phyloP scores from a whole-genome alignment of 2,888 invertebrate genomes.

The Tipula lateralis region DNA sequence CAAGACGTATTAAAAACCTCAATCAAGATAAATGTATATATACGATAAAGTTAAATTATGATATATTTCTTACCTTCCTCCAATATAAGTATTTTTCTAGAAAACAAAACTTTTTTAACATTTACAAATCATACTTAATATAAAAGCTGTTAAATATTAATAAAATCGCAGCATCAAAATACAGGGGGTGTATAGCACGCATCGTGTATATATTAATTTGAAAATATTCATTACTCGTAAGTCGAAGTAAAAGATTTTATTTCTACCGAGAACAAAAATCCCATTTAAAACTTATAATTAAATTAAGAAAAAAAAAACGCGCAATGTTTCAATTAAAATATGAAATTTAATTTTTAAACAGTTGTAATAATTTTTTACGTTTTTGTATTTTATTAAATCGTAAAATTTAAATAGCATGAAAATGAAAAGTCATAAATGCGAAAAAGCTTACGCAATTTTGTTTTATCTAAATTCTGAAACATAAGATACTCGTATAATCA shows the following conservation, averaged over 20 bases:
- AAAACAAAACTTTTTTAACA: neutral
- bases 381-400: neutral
- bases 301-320: neutral
- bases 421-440: neutral
- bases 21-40: too few species aligned
- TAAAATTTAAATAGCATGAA: constrained; percentile 1
- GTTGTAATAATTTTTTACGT: neutral
- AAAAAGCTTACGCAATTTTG: neutral
- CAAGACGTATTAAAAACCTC: too few species aligned
- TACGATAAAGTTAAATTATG: too few species aligned
- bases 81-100: too few species aligned
- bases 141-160: neutral
- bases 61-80: too few species aligned
- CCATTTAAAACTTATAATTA: neutral
- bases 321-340: neutral
- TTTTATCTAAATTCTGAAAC: neutral
- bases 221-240: neutral
- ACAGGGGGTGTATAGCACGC: neutral
- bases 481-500: neutral
- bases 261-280: neutral
- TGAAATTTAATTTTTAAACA: neutral
- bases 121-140: neutral
- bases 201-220: neutral
- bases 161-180: neutral
- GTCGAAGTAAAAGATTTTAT: neutral